A percentile compares a stretch with the other conserved stretches of the same genome.
Evolutionary conservation across 2,888 invertebrate genomes (phyloP).

Genomic region (Hemicrepidius hirtus): DNA sequence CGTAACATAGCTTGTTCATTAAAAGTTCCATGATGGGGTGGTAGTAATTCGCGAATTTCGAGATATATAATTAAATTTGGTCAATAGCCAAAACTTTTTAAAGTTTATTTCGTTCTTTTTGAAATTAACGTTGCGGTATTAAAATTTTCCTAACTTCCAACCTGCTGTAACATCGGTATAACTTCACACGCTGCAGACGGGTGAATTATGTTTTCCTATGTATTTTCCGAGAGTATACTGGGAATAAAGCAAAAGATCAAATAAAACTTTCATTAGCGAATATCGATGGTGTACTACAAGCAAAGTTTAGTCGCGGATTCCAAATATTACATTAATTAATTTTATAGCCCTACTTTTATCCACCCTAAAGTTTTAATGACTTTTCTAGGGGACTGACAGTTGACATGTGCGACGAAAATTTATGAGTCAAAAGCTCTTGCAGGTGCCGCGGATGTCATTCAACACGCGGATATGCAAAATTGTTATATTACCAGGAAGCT

Average conservation of each 20-base stretch:
- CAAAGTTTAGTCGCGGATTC: slow-evolving; percentile 7
- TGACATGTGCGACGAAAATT: slow-evolving; percentile 32
- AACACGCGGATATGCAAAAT: slow-evolving; percentile 29
- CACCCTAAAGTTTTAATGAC: slow-evolving; percentile 36
- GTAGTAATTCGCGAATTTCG: slow-evolving; percentile 29
- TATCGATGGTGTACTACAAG: slow-evolving; percentile 14
- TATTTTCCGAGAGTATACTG: slow-evolving; percentile 17
- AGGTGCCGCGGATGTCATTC: slow-evolving; percentile 28
- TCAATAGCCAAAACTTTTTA: slow-evolving; percentile 32
- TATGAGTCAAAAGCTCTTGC: slow-evolving; percentile 25
- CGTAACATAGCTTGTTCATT: slow-evolving; percentile 44
- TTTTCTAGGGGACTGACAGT: slow-evolving; percentile 27
- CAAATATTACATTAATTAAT: slow-evolving; percentile 39
- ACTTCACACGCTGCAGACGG: slow-evolving; percentile 32
- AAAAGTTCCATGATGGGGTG: slow-evolving; percentile 34
- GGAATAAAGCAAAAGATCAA: slow-evolving; percentile 5
- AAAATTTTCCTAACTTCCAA: slow-evolving; percentile 24
- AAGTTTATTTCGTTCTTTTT: slow-evolving; percentile 13
- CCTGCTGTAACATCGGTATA: slow-evolving; percentile 13
- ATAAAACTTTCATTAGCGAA: slow-evolving; percentile 32
- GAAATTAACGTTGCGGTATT: slow-evolving; percentile 30
- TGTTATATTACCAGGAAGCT: slow-evolving; percentile 15
- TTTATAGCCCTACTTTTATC: slow-evolving; percentile 33
- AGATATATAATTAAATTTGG: slow-evolving; percentile 44
- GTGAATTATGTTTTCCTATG: slow-evolving; percentile 32